Evolutionary conservation across 2,888 invertebrate species (phyloP), one percentile per base, ranked within the genome.

Genomic region (Callosobruchus maculatus): DNA sequence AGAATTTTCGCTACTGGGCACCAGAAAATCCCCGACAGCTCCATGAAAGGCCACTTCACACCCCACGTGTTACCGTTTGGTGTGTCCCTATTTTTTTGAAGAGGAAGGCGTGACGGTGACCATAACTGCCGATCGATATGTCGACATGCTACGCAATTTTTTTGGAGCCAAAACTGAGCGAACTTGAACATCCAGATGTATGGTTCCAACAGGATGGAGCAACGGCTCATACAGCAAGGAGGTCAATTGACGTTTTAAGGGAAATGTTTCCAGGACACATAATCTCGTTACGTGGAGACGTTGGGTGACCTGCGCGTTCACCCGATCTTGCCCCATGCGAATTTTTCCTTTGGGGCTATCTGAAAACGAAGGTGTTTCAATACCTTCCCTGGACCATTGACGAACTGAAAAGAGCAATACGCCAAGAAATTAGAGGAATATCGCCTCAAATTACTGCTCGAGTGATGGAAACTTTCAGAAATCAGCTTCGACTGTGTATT

Each of bases 371-470:
- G 73, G 74, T 77, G 70, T 77, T 75, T 77, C 68, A 72, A 74
- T 73, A 74, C 68, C 72, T 71, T 73, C 75, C 77, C 26, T 71
- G 70, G 73, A 75, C 75, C 67, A 75, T 74, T 72, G 76, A 73
- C 72, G 75, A 77, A 73, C 73, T 75, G 70, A 74, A 74, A 77
- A 73, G 71, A 78, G 74, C 73, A 72, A 76, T 76, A 76, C 72
- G 73, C 72, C 74, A 73, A n/a, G n/a, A n/a, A n/a, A n/a, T n/a
- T n/a, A n/a, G n/a, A n/a, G n/a, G n/a, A n/a, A n/a, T n/a, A n/a
- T n/a, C n/a, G n/a, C n/a, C n/a, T n/a, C n/a, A n/a, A n/a, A n/a
- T n/a, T n/a, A n/a, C n/a, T n/a, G n/a, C n/a, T n/a, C n/a, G n/a
- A n/a, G n/a, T n/a, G n/a, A n/a, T n/a, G n/a, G n/a, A n/a, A n/a